Evolutionary conservation across 92 coral and sea anemone genomes (phyloP).

Genomic region (Nematostella vectensis): DNA sequence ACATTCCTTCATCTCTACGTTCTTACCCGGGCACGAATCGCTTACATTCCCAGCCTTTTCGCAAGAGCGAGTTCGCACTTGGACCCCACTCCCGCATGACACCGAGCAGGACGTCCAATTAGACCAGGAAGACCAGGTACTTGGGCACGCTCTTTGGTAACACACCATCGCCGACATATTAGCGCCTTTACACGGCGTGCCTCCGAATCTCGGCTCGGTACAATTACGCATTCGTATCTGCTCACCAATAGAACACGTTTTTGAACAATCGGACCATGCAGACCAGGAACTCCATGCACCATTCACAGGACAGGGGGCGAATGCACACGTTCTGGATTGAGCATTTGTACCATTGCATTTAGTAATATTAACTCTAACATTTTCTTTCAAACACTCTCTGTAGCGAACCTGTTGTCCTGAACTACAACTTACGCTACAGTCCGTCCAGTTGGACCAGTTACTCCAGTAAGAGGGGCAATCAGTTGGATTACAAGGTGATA

Average conservation of each 20-base stretch:
- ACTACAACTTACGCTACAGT: constrained; percentile 62
- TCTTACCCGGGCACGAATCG: constrained; percentile 41
- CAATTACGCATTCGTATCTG: constrained; percentile 50
- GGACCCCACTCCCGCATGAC: constrained; percentile 46
- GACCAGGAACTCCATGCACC: constrained; percentile 74
- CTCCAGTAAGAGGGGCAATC: constrained; percentile 47
- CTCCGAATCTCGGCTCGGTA: constrained; percentile 43
- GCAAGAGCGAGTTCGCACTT: constrained; percentile 47
- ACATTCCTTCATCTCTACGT: constrained; percentile 32
- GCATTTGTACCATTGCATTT: constrained; percentile 21
- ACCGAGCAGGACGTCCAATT: constrained; percentile 70
- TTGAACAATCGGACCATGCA: constrained; percentile 65
- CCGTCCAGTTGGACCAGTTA: constrained; percentile 68
- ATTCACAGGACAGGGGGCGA: constrained; percentile 22
- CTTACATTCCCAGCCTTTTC: constrained; percentile 8
- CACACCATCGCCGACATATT: constrained; percentile 39
- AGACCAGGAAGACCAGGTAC: constrained; percentile 68
- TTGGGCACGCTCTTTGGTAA: constrained; percentile 17
- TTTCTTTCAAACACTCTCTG: constrained; percentile 22
- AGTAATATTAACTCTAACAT: constrained; percentile 4
- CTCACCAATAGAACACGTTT: constrained; percentile 58
- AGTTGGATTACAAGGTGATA: constrained; percentile 16
- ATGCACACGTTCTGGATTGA: constrained; percentile 37
- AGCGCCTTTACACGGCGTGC: constrained; percentile 44
- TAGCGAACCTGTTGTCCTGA: constrained; percentile 49